A percentile compares a stretch with the other conserved stretches of the same genome.
Conservation (phyloP, 2,888 invertebrate species). For the Ommatoiulus sabulosus region DNA sequence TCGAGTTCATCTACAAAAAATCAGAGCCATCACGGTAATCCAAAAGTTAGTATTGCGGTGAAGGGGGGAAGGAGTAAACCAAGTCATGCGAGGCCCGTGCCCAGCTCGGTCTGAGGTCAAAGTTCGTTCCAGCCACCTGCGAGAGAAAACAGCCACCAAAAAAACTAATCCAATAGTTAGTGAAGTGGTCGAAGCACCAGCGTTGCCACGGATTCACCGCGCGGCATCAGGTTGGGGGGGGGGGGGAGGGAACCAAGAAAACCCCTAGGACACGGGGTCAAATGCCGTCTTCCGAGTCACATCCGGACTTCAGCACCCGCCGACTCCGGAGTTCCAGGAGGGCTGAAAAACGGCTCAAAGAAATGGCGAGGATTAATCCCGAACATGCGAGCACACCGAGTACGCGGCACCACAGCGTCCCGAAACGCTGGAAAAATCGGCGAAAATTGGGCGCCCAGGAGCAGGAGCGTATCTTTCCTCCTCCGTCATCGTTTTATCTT, state of each 20-base stretch:
- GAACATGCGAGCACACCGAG: neutral
- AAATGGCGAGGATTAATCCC: neutral
- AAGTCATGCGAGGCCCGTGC: too few species aligned
- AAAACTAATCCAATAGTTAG: too few species aligned
- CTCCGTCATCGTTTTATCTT: conserved; percentile 11
- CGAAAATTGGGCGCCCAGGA: neutral
- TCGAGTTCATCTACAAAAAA: too few species aligned
- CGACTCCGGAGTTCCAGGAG: neutral
- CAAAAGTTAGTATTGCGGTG: neutral
- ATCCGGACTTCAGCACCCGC: neutral
- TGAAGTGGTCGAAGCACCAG: too few species aligned
- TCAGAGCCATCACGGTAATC: neutral
- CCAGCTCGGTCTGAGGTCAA: too few species aligned
- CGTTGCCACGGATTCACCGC: too few species aligned
- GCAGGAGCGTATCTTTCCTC: neutral
- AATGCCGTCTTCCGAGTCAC: neutral
- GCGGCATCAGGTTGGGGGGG: too few species aligned
- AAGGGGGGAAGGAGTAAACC: too few species aligned
- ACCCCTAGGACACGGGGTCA: too few species aligned
- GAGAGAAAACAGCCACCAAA: too few species aligned
- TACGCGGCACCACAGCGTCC: neutral
- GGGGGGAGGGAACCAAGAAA: too few species aligned
- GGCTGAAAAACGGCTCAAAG: neutral
- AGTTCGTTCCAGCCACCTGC: too few species aligned
- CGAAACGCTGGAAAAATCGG: neutral